Base-by-base conservation (phyloP, 2,888 invertebrate genomes). In the Rhimphoctona megacephalus region DNA sequence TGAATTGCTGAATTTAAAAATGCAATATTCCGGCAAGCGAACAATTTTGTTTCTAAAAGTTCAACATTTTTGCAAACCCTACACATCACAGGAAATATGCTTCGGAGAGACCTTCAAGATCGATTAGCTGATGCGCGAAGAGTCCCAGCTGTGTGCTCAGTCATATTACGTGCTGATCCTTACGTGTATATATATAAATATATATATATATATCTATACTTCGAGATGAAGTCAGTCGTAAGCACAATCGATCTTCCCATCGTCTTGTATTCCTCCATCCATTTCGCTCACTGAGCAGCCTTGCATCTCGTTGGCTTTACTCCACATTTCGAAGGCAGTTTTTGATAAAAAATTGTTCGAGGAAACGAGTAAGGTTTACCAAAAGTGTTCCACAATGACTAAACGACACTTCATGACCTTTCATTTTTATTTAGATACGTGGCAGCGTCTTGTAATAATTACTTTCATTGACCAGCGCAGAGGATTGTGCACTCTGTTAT, bases 241-340 rank as follows among this genome's bases (percentile, higher is more conserved):
- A 64, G 76, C 79, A 73, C 76, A 70, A 84, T 84, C 84, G 84
- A 84, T 84, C 84, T 76, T 74, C 39, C 39, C 74, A 77, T 77
- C 77, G 54, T 81, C 80, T 72, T 67, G 64, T 73, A 54, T 81
- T 36, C 69, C 57, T 43, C 69, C 57, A 46, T 36, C 69, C n/a
- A 72, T 64, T 70, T 76, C 52, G 64, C 19, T 43, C 66, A 11
- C 54, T 43, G 52, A 57, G 30, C 69, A 57, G 14, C 43, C 30
- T 7, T n/a, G 57, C 43, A 79, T 79, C 43, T 54, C 70, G 57
- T 69, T 66, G 22, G 66, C 52, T 46, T 39, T 30, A 36, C 43
- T 66, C 33, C 36, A 61, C 36, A 64, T 76, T 43, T 72, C 52
- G 72, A 36, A 49, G 76, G 49, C 14, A 36, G 46, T 76, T 52